Evolutionary conservation across 2,888 invertebrate genomes (phyloP), one percentile per base, ranked within the genome.

Genomic region (Chelonus formosanus): DNA sequence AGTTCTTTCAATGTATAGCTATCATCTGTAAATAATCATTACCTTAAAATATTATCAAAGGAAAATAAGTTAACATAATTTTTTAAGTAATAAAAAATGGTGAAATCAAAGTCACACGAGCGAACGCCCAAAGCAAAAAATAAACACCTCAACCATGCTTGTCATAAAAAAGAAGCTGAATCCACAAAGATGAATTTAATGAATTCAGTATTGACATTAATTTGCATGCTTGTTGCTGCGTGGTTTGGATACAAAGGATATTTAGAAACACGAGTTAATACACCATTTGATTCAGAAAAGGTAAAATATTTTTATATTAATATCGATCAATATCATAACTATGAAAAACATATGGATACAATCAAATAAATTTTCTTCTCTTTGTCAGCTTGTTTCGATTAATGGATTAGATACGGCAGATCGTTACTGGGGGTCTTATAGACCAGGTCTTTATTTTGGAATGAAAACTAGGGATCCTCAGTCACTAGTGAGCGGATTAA

Each of bases 381-480:
- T 36, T 55, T 55, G 68, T 10, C 57, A 92, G 92, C 90, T 94
- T 73, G 92, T 95, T 0, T 80, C 85, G 58, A 86, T 87, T 59
- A 86, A 89, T n/a, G 93, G 92, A 0, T 79, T 93, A 48, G 89
- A 90, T 57, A 88, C 92, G 3, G 90, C 92, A 0, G 91, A 93
- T 7, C 87, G 91, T 50, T 96, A 92, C 85, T 99, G 99, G 99
- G 98, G 98, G 5, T 91, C 93, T 0, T 98, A 98, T 83, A 85
- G 97, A 34, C 91, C 97, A 0, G 93, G 94, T 0, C 89, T 91
- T 3, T 97, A 97, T 84, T 91, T 97, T 83, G 97, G 97, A 0
- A 85, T 99, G 80, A 95, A 96, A 85, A 95, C 95, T 0, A 86
- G 98, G 62, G 94, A 95, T 80, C 94, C 96, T 0, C 86, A 91